Conservation (phyloP, 2,797 vertebrate species). For the Betta splendens region DNA sequence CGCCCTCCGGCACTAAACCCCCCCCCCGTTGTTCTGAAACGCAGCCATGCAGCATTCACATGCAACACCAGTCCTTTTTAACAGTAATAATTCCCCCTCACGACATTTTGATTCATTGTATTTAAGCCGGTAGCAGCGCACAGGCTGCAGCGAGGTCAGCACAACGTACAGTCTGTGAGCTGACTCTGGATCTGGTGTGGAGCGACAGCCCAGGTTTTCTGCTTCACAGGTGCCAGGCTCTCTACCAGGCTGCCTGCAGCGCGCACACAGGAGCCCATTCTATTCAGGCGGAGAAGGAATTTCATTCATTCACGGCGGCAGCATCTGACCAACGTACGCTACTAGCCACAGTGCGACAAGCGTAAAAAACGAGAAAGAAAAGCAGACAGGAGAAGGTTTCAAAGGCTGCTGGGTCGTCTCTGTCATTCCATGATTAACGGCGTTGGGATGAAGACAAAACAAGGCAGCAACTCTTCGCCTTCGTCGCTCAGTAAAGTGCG, state of each 20-base stretch:
- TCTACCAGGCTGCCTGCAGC: conserved; percentile 71
- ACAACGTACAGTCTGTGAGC: conserved; percentile 51
- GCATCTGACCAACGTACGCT: conserved; percentile 47
- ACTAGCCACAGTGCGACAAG: conserved; percentile 49
- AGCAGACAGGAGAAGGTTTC: not conserved
- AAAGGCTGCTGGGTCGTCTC: conserved; percentile 24
- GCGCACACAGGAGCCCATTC: conserved; percentile 68
- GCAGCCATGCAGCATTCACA: too few species aligned
- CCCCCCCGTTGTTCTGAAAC: too few species aligned
- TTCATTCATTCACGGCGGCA: conserved; percentile 66
- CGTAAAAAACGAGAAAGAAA: conserved; percentile 15
- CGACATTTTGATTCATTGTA: too few species aligned
- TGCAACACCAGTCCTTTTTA: too few species aligned
- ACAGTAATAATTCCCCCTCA: too few species aligned
- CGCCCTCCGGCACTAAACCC: too few species aligned
- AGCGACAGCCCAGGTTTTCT: conserved; percentile 60
- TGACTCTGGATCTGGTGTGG: conserved; percentile 47
- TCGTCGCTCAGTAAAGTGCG: conserved; percentile 35
- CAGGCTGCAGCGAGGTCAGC: conserved; percentile 75
- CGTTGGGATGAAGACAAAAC: conserved; percentile 20
- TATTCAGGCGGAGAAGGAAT: conserved; percentile 63
- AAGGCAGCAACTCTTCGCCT: conserved; percentile 4
- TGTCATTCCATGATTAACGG: conserved; percentile 23
- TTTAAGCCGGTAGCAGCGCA: conserved; percentile 76
- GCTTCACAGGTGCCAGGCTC: conserved; percentile 60